These are phyloP conservation scores for Mythimna loreyi DNA, from an alignment of 2,888 invertebrate genomes.

Conservation along the genomic window DNA sequence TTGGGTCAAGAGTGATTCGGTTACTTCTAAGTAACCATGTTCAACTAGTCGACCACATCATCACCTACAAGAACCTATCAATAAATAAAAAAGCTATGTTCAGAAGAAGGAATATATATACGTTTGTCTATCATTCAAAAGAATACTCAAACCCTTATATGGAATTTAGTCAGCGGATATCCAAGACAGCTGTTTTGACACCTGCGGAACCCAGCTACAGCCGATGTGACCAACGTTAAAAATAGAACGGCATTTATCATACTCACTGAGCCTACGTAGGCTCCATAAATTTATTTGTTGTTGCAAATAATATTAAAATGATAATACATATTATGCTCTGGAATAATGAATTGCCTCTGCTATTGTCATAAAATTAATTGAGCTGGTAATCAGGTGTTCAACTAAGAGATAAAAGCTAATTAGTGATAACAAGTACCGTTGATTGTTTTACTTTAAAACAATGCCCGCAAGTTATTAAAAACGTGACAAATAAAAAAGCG, in stretches of 20 bases:
- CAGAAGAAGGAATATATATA: no score
- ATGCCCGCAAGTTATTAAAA: conserved; percentile 6
- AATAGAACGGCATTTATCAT: conserved; percentile 37
- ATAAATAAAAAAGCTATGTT: no score
- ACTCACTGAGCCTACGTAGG: background rate
- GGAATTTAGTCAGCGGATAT: conserved; percentile 38
- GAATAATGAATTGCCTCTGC: conserved; percentile 22
- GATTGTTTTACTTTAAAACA: conserved; percentile 37
- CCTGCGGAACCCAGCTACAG: conserved; percentile 42
- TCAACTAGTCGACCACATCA: no score
- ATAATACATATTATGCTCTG: conserved; percentile 8
- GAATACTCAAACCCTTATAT: conserved; percentile 21
- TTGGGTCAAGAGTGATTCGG: no score
- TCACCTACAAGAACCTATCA: no score
- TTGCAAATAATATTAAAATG: conserved; percentile 34
- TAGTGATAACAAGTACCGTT: conserved; percentile 29
- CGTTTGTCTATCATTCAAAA: conserved; percentile 6
- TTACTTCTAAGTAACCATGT: background rate
- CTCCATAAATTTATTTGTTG: conserved; percentile 26
- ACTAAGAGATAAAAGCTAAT: conserved; percentile 31
- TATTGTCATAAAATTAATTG: conserved; percentile 29
- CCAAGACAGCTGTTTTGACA: conserved; percentile 59
- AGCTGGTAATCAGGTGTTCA: conserved; percentile 11
- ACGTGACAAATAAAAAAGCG: conserved; percentile 11
- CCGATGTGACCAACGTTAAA: conserved; percentile 50